Base-by-base conservation (phyloP, 2,888 invertebrate species). In the Idaea straminata region DNA sequence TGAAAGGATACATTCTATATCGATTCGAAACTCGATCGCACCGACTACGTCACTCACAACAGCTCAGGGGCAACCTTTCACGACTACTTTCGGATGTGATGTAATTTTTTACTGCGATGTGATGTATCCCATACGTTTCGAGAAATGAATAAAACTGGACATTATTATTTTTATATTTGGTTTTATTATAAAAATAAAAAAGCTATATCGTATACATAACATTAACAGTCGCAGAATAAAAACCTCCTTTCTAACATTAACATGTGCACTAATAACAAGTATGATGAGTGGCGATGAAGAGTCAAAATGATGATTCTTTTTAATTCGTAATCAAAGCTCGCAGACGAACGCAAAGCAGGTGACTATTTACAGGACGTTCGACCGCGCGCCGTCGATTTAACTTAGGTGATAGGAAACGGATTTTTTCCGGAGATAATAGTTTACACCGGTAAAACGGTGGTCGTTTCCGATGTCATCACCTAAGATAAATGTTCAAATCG, bases 251-350 rank as follows among this genome's bases (percentile, higher is more conserved):
- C 81, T 81, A 87, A 88, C 87, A 83, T 84, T 87, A 91, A 91
- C 91, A 90, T 86, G 91, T 91, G 91, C 90, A 88, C 88, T 88
- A 89, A 90, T 91, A 91, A 92, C 91, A 86, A 91, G 88, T 91
- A 88, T 79, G 78, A 87, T 85, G 87, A 86, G 81, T 82, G 81
- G 79, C 78, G 82, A 85, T 82, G 82, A 85, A 84, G 83, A 83
- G 75, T 73, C 72, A 73, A 69, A 82, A 74, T 80, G 68, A 76
- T 77, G 77, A 77, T 72, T 76, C 72, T 73, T 75, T 69, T 76
- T 69, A 64, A 69, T 47, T 63, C 60, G 61, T 63, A 62, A 47
- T 63, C 64, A 72, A 69, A 75, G 77, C 79, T 76, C 75, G 81
- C 83, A 68, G 77, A 61, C 79, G 84, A 84, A 84, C 86, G 75